Evolutionary conservation across 1,140 invertebrate genomes (phyloP).

Genomic region (Panulirus ornatus): DNA sequence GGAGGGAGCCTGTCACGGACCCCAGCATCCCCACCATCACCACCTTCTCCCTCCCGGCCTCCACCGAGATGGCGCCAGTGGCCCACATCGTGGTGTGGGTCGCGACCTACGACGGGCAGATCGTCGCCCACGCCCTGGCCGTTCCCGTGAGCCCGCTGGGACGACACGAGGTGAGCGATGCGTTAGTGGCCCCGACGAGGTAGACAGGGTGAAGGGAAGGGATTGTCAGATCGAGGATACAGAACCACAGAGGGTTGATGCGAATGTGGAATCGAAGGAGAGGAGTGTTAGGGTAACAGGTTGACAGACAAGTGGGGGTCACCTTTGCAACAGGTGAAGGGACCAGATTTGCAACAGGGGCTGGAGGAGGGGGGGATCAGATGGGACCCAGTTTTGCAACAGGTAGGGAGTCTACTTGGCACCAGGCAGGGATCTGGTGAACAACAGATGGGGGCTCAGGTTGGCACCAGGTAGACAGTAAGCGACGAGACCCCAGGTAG

Average conservation of each 20-base stretch:
- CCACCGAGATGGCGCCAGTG: conserved; percentile 81
- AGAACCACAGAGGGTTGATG: no score
- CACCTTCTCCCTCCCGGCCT: conserved; percentile 79
- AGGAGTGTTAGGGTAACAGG: neutral
- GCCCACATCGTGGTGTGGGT: conserved; percentile 82
- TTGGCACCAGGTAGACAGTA: no score
- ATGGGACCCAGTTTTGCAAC: no score
- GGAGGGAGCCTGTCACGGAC: conserved; percentile 76
- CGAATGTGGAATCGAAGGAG: neutral
- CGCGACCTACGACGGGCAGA: conserved; percentile 79
- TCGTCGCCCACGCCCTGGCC: conserved; percentile 81
- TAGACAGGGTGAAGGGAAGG: neutral
- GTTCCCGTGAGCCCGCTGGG: conserved; percentile 81
- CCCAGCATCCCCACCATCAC: conserved; percentile 76
- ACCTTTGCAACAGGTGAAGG: no score
- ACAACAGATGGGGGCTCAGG: no score
- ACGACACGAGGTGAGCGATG: conserved; percentile 76
- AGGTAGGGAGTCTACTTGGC: no score
- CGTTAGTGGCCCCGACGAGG: no score
- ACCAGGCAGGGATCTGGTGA: no score
- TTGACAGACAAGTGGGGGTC: no score
- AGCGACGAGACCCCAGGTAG: neutral
- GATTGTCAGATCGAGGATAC: neutral
- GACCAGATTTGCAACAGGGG: no score
- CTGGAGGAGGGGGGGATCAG: no score